These are phyloP conservation scores for Polyommatus icarus DNA, from an alignment of 2,888 invertebrate species.

Conservation along the genomic window DNA sequence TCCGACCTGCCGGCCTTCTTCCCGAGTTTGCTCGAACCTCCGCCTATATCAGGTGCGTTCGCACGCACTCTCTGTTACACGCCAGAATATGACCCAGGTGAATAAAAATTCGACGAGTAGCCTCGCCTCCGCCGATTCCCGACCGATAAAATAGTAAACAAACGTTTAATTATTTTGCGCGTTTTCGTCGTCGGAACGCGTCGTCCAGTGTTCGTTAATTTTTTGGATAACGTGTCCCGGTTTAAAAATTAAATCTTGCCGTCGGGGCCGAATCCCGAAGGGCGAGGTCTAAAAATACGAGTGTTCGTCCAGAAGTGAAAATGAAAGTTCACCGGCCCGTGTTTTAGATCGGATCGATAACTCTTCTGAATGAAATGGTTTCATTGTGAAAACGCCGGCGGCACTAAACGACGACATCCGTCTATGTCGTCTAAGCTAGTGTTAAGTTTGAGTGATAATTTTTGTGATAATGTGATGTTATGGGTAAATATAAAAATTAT, in stretches of 20 bases:
- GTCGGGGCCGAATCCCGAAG: background rate
- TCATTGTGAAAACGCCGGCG: conserved; percentile 49
- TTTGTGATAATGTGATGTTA: conserved; percentile 26
- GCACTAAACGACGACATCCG: conserved; percentile 34
- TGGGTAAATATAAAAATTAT: conserved; percentile 32
- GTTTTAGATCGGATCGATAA: conserved; percentile 67
- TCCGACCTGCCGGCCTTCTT: conserved; percentile 96
- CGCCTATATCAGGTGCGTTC: conserved; percentile 94
- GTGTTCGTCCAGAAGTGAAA: conserved; percentile 57
- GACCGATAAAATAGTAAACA: conserved; percentile 73
- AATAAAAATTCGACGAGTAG: conserved; percentile 48
- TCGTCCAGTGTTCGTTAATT: conserved; percentile 35
- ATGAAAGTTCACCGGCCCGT: conserved; percentile 65
- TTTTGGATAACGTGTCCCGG: background rate
- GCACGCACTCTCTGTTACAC: conserved; percentile 41
- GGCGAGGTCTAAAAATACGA: background rate
- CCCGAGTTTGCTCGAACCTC: conserved; percentile 92
- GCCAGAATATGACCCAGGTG: conserved; percentile 37
- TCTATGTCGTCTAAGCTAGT: conserved; percentile 15
- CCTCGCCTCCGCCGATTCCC: conserved; percentile 53
- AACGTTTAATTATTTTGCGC: conserved; percentile 50
- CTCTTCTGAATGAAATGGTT: conserved; percentile 60
- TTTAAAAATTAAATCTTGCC: background rate
- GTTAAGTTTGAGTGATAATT: conserved; percentile 30
- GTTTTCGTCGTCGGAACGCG: conserved; percentile 8